Conservation (phyloP, 1,140 invertebrate species). For the Pseudomyrmex sp. region DNA sequence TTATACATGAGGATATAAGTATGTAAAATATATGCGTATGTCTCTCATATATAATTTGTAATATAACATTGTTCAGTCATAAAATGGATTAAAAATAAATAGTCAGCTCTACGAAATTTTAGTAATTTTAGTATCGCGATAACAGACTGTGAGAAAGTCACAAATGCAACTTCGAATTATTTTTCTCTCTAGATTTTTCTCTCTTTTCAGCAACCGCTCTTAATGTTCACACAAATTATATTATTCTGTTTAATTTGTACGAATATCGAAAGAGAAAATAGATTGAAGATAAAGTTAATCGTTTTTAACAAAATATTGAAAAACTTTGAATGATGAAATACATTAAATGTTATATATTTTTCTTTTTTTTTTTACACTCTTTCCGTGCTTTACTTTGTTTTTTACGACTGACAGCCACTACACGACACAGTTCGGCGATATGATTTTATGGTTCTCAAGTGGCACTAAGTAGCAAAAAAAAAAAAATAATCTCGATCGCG, state of each 20-base stretch:
- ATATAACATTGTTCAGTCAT: background rate
- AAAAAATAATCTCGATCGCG: conserved; percentile 43
- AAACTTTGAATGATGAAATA: conserved; percentile 48
- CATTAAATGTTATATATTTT: conserved; percentile 24
- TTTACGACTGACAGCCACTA: conserved; percentile 63
- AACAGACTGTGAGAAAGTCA: background rate
- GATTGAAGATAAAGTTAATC: background rate
- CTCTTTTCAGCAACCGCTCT: background rate
- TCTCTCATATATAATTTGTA: no score
- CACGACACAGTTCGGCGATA: conserved; percentile 20
- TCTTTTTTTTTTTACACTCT: conserved; percentile 26
- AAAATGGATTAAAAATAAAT: conserved; percentile 29
- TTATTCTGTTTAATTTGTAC: no score
- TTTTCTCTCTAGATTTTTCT: background rate
- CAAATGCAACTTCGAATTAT: conserved; percentile 24
- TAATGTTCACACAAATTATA: no score
- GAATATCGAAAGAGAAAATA: background rate
- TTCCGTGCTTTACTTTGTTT: conserved; percentile 40
- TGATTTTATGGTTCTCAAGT: conserved; percentile 46
- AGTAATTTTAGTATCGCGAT: background rate
- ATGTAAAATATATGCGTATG: no score
- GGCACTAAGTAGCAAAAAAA: conserved; percentile 46
- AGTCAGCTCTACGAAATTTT: background rate
- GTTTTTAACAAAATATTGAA: background rate
- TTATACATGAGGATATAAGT: no score